Base-by-base conservation (phyloP, 2,797 vertebrate species). In the Scolopax rusticola region DNA sequence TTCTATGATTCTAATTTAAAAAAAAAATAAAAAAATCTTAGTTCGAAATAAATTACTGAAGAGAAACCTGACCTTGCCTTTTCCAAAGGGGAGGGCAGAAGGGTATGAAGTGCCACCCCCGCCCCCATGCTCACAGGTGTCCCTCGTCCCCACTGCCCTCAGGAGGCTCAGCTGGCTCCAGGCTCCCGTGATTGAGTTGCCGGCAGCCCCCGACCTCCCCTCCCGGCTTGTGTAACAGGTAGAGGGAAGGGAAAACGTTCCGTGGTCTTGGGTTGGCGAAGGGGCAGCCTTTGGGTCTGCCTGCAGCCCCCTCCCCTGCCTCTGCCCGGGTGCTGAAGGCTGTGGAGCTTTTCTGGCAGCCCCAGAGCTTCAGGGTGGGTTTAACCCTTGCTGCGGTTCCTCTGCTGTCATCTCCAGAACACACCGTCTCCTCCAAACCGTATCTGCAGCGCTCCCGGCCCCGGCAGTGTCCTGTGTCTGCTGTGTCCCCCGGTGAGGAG, bases 121-220 rank as follows among this genome's bases (percentile, higher is more conserved):
- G 6, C 45, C 20, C 4, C 8, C 1, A 8, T 3, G 32, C 59
- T 50, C 76, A 14, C 68, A 47, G 82, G 70, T 73, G 80, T 2
- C 27, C 14, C 27, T 2, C 6, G 17, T 28, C n/a, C 28, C 53
- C 3, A 38, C 27, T 0, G 1, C 17, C 27, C 4, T 0, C 16
- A 5, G 0, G 14, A 48, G 74, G 57, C 63, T 69, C 93, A 33
- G 91, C 84, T 67, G 32, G 84, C 69, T 50, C 8, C 60, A 4
- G 78, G 32, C 28, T 11, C 64, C 27, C 2, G 17, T 1, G 41
- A 5, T 1, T 24, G 70, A 83, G 79, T 28, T n/a, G 48, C 77
- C 1, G 5, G 59, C 73, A n/a, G 59, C 51, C 43, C 8, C 4
- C 40, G 15, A 41, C 28, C n/a, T 76, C 59, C 59, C 30, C 41